A percentile compares a stretch with the other conserved stretches of the same genome.
Conservation (phyloP, 1,140 invertebrate genomes). For the Bombus confusus region DNA sequence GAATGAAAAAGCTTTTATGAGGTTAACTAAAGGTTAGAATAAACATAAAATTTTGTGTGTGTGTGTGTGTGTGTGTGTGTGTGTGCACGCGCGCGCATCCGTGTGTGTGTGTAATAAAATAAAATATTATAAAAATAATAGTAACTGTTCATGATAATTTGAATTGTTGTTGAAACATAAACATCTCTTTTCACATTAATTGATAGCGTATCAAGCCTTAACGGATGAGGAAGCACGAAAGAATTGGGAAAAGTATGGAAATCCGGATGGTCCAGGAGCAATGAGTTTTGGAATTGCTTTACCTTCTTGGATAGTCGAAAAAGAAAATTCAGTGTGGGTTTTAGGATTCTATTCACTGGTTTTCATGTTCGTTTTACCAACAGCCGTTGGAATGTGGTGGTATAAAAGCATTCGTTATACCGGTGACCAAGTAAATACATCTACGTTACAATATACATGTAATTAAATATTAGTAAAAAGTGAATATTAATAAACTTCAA, state of each 20-base stretch:
- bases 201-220: constrained; percentile 87
- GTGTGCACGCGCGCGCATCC: fast-evolving
- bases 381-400: constrained; percentile 99
- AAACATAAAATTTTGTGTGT: neutral
- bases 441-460: neutral
- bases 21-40: constrained; percentile 95
- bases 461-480: neutral
- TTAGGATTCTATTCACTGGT: constrained; percentile 97
- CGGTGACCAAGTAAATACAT: constrained; percentile 90
- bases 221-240: constrained; percentile 98
- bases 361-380: constrained; percentile 98
- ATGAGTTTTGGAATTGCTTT: constrained; percentile 99
- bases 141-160: constrained; percentile 27
- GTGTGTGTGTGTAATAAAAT: no score
- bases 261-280: constrained; percentile 99
- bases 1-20: constrained; percentile 98
- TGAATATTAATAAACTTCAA: neutral
- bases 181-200: constrained; percentile 57
- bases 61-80: no score
- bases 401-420: constrained; percentile 98
- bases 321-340: constrained; percentile 99
- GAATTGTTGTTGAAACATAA: neutral
- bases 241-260: constrained; percentile 99
- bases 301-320: constrained; percentile 99
- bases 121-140: neutral